Conservation (phyloP, 30 jellyfish, hydroid and myxozoan species). For the Chrysaora quinquecirrha region DNA sequence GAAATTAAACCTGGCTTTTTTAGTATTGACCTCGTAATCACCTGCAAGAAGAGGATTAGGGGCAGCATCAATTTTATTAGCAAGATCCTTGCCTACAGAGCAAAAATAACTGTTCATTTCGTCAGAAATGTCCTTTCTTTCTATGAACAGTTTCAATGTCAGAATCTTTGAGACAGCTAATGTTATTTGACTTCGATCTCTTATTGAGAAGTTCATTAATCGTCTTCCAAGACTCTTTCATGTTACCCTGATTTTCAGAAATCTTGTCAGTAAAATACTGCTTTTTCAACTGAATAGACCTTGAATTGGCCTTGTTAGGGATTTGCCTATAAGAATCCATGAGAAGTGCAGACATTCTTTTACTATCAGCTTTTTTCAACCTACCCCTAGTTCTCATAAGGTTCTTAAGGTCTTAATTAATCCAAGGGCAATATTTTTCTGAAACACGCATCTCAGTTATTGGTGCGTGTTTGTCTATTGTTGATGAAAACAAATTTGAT, state of each 20-base stretch:
- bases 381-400: slow-evolving; percentile 25
- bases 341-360: slow-evolving; percentile 10
- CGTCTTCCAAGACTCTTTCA: slow-evolving; percentile 29
- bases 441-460: slow-evolving; percentile 36
- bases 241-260: slow-evolving; percentile 23
- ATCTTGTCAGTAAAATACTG: slow-evolving; percentile 29
- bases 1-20: slow-evolving; percentile 7
- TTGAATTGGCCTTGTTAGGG: slow-evolving; percentile 29
- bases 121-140: slow-evolving; percentile 27
- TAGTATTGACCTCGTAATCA: background rate
- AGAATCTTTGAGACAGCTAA: slow-evolving; percentile 35
- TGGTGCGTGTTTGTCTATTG: slow-evolving; percentile 22
- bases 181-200: slow-evolving; percentile 34
- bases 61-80: background rate
- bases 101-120: slow-evolving; percentile 29
- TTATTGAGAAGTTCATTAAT: too few relatives aligned
- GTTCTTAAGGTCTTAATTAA: slow-evolving; percentile 26
- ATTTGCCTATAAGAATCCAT: slow-evolving; percentile 49
- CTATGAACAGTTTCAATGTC: slow-evolving; percentile 13
- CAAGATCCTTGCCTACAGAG: slow-evolving; percentile 13
- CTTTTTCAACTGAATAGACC: slow-evolving; percentile 1
- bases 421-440: slow-evolving; percentile 48
- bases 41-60: slow-evolving; percentile 24
- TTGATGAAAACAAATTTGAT: slow-evolving; percentile 24
- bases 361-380: slow-evolving; percentile 21